Evolutionary conservation across 2,888 invertebrate genomes (phyloP).

Genomic region (Troides oblongomaculatus): DNA sequence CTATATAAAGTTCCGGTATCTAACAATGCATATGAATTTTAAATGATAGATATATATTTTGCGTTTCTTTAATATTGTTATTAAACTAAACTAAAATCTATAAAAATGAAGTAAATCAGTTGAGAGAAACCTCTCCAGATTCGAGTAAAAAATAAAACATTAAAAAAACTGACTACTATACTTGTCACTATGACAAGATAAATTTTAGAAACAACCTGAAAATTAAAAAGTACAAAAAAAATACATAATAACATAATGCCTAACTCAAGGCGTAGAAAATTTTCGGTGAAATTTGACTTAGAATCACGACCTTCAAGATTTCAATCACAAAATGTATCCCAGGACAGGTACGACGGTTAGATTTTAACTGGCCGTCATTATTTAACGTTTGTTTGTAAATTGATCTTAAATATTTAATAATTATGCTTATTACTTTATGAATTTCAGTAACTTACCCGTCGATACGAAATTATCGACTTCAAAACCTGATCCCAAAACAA

Average conservation of each 20-base stretch:
- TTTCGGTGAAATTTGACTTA: constrained; percentile 59
- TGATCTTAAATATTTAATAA: no score
- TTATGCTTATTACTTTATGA: not conserved
- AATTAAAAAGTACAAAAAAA: constrained; percentile 27
- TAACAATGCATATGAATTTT: no score
- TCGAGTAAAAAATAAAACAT: not conserved
- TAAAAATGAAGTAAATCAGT: no score
- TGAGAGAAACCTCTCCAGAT: no score
- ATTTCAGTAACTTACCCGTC: constrained; percentile 9
- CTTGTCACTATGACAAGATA: constrained; percentile 9
- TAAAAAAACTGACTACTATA: constrained; percentile 5
- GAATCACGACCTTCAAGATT: constrained; percentile 11
- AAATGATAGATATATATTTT: no score
- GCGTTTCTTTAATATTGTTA: no score
- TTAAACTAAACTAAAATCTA: no score
- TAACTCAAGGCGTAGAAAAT: constrained; percentile 63
- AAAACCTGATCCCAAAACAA: not conserved
- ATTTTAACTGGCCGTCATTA: not conserved
- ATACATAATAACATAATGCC: constrained; percentile 53
- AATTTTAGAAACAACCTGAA: constrained; percentile 28
- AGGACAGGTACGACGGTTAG: constrained; percentile 46
- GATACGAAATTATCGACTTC: not conserved
- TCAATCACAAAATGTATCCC: constrained; percentile 50
- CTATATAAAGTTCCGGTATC: no score
- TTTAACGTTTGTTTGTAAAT: not conserved